Percentiles rank a stretch among this genome's conserved stretches.
These are phyloP conservation scores for Diplolepis rosae DNA, from an alignment of 2,888 invertebrate genomes.

Conservation along the genomic window DNA sequence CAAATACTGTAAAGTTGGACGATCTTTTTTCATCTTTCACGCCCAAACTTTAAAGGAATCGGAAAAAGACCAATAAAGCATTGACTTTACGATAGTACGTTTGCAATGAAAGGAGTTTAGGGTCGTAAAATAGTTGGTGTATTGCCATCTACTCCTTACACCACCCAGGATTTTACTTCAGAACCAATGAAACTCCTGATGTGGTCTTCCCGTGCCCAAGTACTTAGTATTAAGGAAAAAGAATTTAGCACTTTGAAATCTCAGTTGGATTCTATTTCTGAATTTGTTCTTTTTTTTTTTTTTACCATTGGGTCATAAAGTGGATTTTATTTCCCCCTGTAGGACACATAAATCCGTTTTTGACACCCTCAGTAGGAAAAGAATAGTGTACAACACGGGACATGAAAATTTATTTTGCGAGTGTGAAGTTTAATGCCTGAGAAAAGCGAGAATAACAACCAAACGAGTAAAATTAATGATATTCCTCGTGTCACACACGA, in stretches of 20 bases:
- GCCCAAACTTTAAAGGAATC: not conserved
- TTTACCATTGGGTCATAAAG: too few species aligned
- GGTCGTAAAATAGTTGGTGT: conserved; percentile 42
- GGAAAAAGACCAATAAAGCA: conserved; percentile 7
- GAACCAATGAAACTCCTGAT: conserved; percentile 22
- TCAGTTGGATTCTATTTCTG: too few species aligned
- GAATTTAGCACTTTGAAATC: conserved; percentile 17
- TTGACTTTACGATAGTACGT: conserved; percentile 36
- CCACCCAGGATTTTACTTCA: conserved; percentile 40
- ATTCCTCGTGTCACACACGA: too few species aligned
- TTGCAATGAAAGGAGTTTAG: conserved; percentile 36
- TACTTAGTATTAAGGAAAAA: conserved; percentile 5
- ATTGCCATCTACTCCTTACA: conserved; percentile 44
- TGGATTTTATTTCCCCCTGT: too few species aligned
- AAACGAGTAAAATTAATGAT: too few species aligned
- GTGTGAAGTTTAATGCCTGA: too few species aligned
- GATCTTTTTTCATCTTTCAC: not conserved
- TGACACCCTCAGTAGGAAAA: too few species aligned
- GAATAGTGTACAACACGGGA: too few species aligned
- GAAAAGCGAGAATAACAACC: too few species aligned
- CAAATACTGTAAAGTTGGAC: not conserved
- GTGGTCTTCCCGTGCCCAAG: conserved; percentile 20
- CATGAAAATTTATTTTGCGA: too few species aligned
- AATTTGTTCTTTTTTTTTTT: too few species aligned
- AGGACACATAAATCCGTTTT: too few species aligned